Evolutionary conservation across 2,888 invertebrate species (phyloP).

Genomic region (Saturnia pavonia): DNA sequence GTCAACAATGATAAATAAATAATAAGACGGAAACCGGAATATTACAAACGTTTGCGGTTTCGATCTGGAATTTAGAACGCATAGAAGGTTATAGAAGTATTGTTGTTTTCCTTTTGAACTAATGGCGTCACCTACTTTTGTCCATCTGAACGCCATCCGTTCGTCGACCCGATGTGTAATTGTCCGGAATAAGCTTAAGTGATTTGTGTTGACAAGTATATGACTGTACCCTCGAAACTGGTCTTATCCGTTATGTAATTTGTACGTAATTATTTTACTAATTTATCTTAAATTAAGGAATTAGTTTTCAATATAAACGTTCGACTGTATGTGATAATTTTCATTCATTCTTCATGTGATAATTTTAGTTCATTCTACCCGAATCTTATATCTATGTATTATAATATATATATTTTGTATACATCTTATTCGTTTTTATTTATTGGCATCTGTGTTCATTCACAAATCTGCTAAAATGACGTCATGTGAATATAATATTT

Average conservation of each 20-base stretch:
- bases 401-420: no score
- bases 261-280: conserved; percentile 10
- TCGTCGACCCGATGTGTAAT: conserved; percentile 45
- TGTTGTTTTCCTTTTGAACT: neutral
- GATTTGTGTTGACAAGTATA: conserved; percentile 37
- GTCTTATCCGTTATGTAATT: conserved; percentile 31
- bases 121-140: conserved; percentile 26
- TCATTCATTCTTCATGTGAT: no score
- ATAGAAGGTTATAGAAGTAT: neutral
- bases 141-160: conserved; percentile 41
- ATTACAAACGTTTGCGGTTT: conserved; percentile 15
- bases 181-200: conserved; percentile 50
- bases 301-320: neutral
- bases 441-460: no score
- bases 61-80: neutral
- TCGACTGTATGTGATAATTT: neutral
- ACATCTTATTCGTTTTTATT: no score
- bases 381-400: no score
- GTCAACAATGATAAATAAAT: neutral
- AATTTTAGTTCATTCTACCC: no score
- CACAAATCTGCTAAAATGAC: no score
- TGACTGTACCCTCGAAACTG: conserved; percentile 25
- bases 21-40: conserved; percentile 13
- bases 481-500: no score
- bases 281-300: neutral